phyloP scores from a whole-genome alignment of 1,140 invertebrate genomes.

The Epicauta chinensis region DNA sequence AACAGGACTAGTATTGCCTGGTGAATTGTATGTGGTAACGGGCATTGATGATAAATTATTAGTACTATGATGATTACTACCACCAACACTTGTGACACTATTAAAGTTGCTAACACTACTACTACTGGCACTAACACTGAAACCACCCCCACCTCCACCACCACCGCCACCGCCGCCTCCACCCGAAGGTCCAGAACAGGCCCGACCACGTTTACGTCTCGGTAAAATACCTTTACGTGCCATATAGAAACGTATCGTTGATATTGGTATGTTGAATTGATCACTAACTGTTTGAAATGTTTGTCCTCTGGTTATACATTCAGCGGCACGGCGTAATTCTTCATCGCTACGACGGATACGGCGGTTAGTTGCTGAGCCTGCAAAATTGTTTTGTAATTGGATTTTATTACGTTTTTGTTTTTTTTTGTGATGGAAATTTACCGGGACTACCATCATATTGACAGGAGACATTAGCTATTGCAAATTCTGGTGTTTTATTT shows the following conservation, averaged over 20 bases:
- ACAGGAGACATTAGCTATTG: conserved; percentile 56
- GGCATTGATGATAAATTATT: conserved; percentile 28
- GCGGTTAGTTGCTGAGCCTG: conserved; percentile 37
- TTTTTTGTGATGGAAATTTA: conserved; percentile 15
- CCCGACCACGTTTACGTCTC: conserved; percentile 61
- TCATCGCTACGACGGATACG: conserved; percentile 64
- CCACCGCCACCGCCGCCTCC: conserved; percentile 9
- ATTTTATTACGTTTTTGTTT: neutral
- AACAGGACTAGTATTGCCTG: conserved; percentile 49
- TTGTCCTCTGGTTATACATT: conserved; percentile 70
- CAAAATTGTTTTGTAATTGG: neutral
- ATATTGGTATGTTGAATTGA: conserved; percentile 77
- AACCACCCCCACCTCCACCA: conserved; percentile 8
- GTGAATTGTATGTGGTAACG: conserved; percentile 39
- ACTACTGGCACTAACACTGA: too few species aligned
- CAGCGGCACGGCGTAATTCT: conserved; percentile 66
- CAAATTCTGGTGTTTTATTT: conserved; percentile 43
- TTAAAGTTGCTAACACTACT: too few species aligned
- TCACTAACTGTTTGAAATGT: conserved; percentile 77
- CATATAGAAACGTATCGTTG: conserved; percentile 80
- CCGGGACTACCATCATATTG: conserved; percentile 48
- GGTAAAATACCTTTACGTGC: conserved; percentile 73
- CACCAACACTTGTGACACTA: too few species aligned
- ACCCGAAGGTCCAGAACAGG: conserved; percentile 37
- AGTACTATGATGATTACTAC: too few species aligned